Evolutionary conservation across 2,113 vertebrate genomes (phyloP), one percentile per base, ranked within the genome.

Genomic region (Lepus europaeus): DNA sequence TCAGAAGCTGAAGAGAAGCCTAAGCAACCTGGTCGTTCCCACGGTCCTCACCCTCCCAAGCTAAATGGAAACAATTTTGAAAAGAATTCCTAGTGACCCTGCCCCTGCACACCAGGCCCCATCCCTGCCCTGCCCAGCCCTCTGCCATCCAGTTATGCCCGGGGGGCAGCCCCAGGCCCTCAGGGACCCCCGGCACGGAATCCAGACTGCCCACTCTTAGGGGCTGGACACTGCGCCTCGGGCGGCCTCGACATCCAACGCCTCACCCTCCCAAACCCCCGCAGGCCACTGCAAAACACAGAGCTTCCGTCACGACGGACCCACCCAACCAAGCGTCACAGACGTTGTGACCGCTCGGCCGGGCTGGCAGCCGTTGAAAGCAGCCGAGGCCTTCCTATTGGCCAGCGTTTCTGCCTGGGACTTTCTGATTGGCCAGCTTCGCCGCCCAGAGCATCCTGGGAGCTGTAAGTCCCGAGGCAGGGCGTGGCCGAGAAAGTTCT

Each of bases 391-490:
- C 31, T 8, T 59, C 29, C 92, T 86, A 96, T 96, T 91, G 94
- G 95, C 20, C 59, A 29, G 77, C 12, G 56, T 7, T 59, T 64
- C 49, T 0, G 0, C 23, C 53, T 14, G 12, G 3, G 4, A 11
- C 45, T 56, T 87, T 17, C 89, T 94, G 95, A 95, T 97, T 95
- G 96, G 95, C 29, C 70, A 63, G 76, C 4, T 29, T 8, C 45
- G 31, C 81, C 0, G 0, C 19, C 29, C 19, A 7, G 5, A 13
- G 94, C 94, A 78, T 87, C 53, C 86, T 95, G 97, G 96, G 92
- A 90, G 66, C 66, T 92, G 83, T 77, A 87, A 59, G 93, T 93
- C 16, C 36, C 3, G 12, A 29, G 2, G 11, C 2, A 36, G 2
- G 0, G 4, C 3, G 2, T 5, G 11, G 5, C 11, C 0, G 10